Evolutionary conservation across 2,113 vertebrate species (phyloP).

Genomic region (Pelmatolapia mariae): DNA sequence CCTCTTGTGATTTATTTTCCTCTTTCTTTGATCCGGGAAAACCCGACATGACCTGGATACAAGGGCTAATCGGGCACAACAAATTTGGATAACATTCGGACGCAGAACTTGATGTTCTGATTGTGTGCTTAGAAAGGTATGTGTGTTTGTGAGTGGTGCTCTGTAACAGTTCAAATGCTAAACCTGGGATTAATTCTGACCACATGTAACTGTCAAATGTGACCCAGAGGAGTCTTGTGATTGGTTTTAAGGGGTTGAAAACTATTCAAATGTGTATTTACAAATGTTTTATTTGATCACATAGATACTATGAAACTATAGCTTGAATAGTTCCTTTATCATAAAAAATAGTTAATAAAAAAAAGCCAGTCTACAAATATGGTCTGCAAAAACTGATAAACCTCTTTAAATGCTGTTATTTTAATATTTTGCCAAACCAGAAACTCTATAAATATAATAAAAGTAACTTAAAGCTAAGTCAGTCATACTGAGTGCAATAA

Average conservation of each 20-base stretch:
- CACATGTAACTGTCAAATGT: slow-evolving; percentile 12
- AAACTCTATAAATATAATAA: background rate
- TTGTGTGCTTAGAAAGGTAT: background rate
- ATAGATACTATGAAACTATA: background rate
- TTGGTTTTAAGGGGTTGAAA: background rate
- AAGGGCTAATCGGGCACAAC: slow-evolving; percentile 44
- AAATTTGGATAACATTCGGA: slow-evolving; percentile 51
- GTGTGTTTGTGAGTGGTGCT: background rate
- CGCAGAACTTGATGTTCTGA: slow-evolving; percentile 30
- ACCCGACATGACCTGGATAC: slow-evolving; percentile 37
- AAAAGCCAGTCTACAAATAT: background rate
- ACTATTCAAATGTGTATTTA: background rate
- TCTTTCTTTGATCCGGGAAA: slow-evolving; percentile 43
- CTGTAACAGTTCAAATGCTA: background rate
- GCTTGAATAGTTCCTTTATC: background rate
- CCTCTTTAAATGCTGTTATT: background rate
- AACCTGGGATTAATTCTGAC: slow-evolving; percentile 31
- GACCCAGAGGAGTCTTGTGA: background rate
- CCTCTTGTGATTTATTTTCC: slow-evolving; percentile 37
- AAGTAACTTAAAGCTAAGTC: background rate
- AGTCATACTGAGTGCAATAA: background rate
- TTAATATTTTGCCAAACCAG: background rate
- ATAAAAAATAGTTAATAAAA: background rate
- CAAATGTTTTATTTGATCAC: background rate
- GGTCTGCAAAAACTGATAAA: background rate